Base-by-base conservation (phyloP, 2,113 vertebrate genomes). In the Percopsis transmontana region DNA sequence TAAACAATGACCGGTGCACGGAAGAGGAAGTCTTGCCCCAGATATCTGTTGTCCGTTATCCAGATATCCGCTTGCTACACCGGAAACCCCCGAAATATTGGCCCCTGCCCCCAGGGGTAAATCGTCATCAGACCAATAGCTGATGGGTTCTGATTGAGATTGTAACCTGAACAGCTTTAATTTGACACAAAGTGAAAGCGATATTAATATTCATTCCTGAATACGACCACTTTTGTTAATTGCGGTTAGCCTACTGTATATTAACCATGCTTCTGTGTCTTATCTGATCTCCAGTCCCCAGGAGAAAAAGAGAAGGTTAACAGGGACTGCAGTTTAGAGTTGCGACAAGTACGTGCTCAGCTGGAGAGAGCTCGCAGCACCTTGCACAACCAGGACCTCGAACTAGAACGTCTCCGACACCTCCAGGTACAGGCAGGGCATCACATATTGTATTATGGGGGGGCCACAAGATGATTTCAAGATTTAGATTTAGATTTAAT, bases 311-410 rank as follows among this genome's bases (percentile, higher is more conserved):
- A 95, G 55, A 91, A 88, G 1, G 87, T 91, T 63, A 94, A 94
- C 70, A 65, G 91, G 71, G 90, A 89, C 20, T 92, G 91, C 70
- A 90, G 72, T 11, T 92, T 85, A 0, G 91, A 97, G 89, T 86
- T 94, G 53, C 94, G 95, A 76, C 91, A 80, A 45, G 77, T 98
- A 57, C 86, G 56, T 40, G 71, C 85, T 64, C 92, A 93, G 73
- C 88, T 98, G 76, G 91, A 94, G 78, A 92, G 89, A 59, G 91
- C 93, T 57, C 94, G 91, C 47, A 91, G 90, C 73, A 88, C 89
- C 7, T 80, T 95, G 70, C 92, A 91, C 82, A 85, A 91, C 62
- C 94, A 93, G 2, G 92, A 97, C 83, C 57, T 95, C 53, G 93
- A 95, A 66, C 85, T 96, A 81, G 92, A 97, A 63, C 89, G 90